Conservation (phyloP, 2,888 invertebrate genomes). For the Leucozona laternaria region DNA sequence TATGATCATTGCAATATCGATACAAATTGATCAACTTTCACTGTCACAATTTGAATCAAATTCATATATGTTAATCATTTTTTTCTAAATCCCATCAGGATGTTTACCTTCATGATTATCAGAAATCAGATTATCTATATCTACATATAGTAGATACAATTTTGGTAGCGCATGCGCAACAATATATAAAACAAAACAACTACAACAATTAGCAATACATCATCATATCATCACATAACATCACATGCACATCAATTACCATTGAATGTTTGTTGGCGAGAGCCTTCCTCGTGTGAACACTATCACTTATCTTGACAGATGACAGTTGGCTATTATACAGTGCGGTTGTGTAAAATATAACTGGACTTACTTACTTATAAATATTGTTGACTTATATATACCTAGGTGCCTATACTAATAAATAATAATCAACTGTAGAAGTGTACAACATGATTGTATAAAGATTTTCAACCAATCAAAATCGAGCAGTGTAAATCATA, state of each 20-base stretch:
- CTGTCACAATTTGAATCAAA: background rate
- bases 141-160: background rate
- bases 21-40: too few relatives aligned
- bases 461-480: background rate
- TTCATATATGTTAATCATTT: background rate
- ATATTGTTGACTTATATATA: background rate
- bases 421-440: background rate
- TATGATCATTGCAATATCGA: too few relatives aligned
- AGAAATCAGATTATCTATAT: background rate
- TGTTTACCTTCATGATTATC: background rate
- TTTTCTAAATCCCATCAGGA: background rate
- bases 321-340: constrained; percentile 61
- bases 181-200: constrained; percentile 14
- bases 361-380: constrained; percentile 4
- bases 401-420: background rate
- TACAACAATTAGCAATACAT: constrained; percentile 17
- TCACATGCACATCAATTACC: constrained; percentile 36
- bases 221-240: constrained; percentile 18
- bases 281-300: constrained; percentile 56
- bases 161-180: constrained; percentile 64
- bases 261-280: constrained; percentile 12
- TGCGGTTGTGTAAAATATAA: constrained; percentile 50
- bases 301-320: constrained; percentile 67
- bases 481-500: background rate
- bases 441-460: background rate